Percentiles rank a stretch among this genome's conserved stretches.
Conservation (phyloP, 1,140 invertebrate species). For the Danaus plexippus region DNA sequence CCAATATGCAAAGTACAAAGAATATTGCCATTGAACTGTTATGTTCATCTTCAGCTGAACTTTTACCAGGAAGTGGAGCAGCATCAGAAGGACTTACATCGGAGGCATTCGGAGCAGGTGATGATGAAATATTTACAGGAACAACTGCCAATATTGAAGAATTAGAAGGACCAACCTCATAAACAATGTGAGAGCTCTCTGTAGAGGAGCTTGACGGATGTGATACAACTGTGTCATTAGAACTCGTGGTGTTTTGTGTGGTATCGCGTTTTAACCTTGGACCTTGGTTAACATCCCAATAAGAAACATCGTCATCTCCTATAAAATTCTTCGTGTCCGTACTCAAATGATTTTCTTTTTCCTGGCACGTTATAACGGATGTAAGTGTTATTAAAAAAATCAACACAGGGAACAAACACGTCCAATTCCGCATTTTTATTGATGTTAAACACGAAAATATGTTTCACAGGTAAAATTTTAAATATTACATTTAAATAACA, state of each 20-base stretch:
- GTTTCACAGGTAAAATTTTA: not conserved
- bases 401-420: constrained; percentile 14
- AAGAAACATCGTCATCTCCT: constrained; percentile 7
- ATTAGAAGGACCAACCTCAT: constrained; percentile 47
- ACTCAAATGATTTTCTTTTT: constrained; percentile 6
- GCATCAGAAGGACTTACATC: constrained; percentile 76
- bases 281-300: constrained; percentile 13
- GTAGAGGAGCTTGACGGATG: constrained; percentile 34
- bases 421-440: constrained; percentile 15
- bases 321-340: constrained; percentile 2
- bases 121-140: constrained; percentile 46
- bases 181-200: constrained; percentile 38
- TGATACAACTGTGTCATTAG: constrained; percentile 41
- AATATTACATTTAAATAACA: too few species aligned
- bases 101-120: constrained; percentile 51
- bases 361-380: constrained; percentile 5
- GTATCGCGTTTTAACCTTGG: constrained; percentile 48
- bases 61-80: constrained; percentile 84
- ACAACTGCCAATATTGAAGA: constrained; percentile 39
- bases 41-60: constrained; percentile 94
- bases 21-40: constrained; percentile 97
- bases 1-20: constrained; percentile 94
- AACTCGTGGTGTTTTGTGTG: constrained; percentile 31
- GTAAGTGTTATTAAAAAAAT: constrained; percentile 5
- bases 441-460: not conserved